phyloP scores from a whole-genome alignment of 2,113 vertebrate genomes.

The Eulacestoma nigropectus region DNA sequence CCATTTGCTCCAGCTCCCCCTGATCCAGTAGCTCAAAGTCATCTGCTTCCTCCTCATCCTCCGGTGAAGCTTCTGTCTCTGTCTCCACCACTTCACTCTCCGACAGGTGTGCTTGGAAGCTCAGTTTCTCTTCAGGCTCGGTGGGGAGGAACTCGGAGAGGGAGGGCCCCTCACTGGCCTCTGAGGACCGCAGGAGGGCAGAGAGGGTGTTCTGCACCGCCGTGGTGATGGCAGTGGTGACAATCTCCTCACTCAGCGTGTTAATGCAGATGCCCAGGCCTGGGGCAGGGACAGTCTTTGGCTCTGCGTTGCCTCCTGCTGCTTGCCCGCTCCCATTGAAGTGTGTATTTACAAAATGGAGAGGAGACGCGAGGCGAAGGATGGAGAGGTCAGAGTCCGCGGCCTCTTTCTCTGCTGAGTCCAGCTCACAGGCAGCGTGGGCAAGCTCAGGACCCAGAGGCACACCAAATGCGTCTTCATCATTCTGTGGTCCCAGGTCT shows the following conservation, averaged over 20 bases:
- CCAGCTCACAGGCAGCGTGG: slow-evolving; percentile 60
- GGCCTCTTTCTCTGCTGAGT: slow-evolving; percentile 60
- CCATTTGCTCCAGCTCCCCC: slow-evolving; percentile 92
- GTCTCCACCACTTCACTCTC: slow-evolving; percentile 33
- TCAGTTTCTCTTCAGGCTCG: slow-evolving; percentile 70
- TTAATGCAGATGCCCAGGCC: slow-evolving; percentile 73
- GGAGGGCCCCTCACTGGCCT: slow-evolving; percentile 70
- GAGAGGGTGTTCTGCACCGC: slow-evolving; percentile 87
- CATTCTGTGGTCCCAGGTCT: slow-evolving; percentile 67
- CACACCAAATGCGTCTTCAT: slow-evolving; percentile 58
- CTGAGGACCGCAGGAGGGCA: slow-evolving; percentile 77
- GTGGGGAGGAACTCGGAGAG: slow-evolving; percentile 68
- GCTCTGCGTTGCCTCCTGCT: neutral
- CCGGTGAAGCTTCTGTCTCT: slow-evolving; percentile 32
- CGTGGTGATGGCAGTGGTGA: slow-evolving; percentile 83
- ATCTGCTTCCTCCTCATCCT: slow-evolving; percentile 79
- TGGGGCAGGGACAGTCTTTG: slow-evolving; percentile 6
- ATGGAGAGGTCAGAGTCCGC: slow-evolving; percentile 77
- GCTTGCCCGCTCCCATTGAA: slow-evolving; percentile 85
- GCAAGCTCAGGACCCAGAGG: slow-evolving; percentile 62
- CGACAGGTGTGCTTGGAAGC: slow-evolving; percentile 65
- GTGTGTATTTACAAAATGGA: slow-evolving; percentile 98
- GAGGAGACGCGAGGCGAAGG: slow-evolving; percentile 87
- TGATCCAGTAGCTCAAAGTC: slow-evolving; percentile 99
- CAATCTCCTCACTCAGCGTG: slow-evolving; percentile 84